These are phyloP conservation scores for Scaptomyza tumidula DNA, from an alignment of 2,888 invertebrate species.

Conservation along the genomic window DNA sequence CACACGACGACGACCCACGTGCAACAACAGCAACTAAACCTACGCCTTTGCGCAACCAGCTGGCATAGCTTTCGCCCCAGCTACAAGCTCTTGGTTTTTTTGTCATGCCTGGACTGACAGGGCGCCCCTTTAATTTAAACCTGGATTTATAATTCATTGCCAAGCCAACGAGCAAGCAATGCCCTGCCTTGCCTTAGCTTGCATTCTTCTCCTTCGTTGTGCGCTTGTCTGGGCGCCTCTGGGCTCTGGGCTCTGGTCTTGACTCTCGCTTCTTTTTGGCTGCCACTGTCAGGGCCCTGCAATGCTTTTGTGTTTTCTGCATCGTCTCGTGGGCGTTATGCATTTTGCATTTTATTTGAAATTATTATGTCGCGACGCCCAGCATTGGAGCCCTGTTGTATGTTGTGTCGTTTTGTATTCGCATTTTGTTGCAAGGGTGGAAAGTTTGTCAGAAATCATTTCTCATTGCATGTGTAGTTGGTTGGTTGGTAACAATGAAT, in stretches of 20 bases:
- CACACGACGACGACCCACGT: conserved; percentile 37
- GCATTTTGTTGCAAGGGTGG: conserved; percentile 33
- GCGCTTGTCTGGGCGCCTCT: conserved; percentile 21
- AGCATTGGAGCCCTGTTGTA: conserved; percentile 34
- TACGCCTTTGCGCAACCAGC: conserved; percentile 27
- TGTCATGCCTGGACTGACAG: conserved; percentile 38
- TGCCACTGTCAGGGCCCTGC: conserved; percentile 41
- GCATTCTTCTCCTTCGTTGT: conserved; percentile 28
- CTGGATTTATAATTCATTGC: conserved; percentile 82
- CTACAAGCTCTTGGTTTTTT: conserved; percentile 1
- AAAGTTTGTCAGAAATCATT: conserved; percentile 73
- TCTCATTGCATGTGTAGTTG: conserved; percentile 50
- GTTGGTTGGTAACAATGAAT: conserved; percentile 56
- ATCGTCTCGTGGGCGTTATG: conserved; percentile 72
- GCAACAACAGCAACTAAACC: conserved; percentile 29
- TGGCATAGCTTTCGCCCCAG: conserved; percentile 14
- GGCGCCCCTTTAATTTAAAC: conserved; percentile 70
- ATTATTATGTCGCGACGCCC: conserved; percentile 79
- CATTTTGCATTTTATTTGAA: conserved; percentile 81
- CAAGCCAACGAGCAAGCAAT: conserved; percentile 29
- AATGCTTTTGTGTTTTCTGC: conserved; percentile 12
- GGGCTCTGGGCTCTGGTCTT: conserved; percentile 7
- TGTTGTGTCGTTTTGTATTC: conserved; percentile 1
- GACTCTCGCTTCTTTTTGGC: conserved; percentile 33
- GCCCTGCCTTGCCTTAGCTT: conserved; percentile 6